These are phyloP conservation scores for Epsilonema sp. DNA, from an alignment of 2,888 invertebrate species.

Conservation along the genomic window DNA sequence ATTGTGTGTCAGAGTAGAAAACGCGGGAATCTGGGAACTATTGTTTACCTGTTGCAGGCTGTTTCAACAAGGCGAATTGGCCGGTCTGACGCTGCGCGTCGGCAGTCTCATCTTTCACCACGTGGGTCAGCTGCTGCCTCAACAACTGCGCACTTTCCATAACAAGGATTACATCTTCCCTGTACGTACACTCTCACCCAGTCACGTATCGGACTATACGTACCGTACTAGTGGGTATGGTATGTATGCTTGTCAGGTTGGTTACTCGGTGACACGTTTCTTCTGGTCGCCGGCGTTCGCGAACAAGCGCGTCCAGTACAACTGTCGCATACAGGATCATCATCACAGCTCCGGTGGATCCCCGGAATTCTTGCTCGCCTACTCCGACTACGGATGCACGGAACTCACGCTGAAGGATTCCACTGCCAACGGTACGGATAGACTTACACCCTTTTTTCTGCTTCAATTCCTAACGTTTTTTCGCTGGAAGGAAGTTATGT, in stretches of 20 bases:
- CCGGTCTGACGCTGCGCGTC: slow-evolving; percentile 50
- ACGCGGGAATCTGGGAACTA: too few relatives aligned
- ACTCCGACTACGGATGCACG: background rate
- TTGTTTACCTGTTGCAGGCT: slow-evolving; percentile 6
- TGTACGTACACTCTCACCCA: too few relatives aligned
- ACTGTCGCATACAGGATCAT: slow-evolving; percentile 75
- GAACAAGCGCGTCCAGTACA: slow-evolving; percentile 72
- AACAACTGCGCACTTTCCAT: slow-evolving; percentile 83
- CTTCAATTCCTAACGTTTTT: too few relatives aligned
- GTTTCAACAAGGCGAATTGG: slow-evolving; percentile 11
- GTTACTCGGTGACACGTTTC: slow-evolving; percentile 47
- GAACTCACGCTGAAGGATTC: too few relatives aligned
- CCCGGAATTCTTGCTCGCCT: slow-evolving; percentile 71
- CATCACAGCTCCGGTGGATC: too few relatives aligned
- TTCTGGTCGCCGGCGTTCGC: slow-evolving; percentile 77
- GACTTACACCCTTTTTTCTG: too few relatives aligned
- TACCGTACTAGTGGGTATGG: too few relatives aligned
- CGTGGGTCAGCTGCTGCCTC: slow-evolving; percentile 84
- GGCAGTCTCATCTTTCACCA: slow-evolving; percentile 83
- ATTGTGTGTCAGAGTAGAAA: too few relatives aligned
- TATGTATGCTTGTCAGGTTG: too few relatives aligned
- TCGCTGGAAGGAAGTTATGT: too few relatives aligned
- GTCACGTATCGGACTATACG: too few relatives aligned
- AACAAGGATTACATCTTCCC: slow-evolving; percentile 86
- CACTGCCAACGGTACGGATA: too few relatives aligned